These are phyloP conservation scores for Myiotriccus ornatus DNA, from an alignment of 2,797 vertebrate species.

Conservation along the genomic window DNA sequence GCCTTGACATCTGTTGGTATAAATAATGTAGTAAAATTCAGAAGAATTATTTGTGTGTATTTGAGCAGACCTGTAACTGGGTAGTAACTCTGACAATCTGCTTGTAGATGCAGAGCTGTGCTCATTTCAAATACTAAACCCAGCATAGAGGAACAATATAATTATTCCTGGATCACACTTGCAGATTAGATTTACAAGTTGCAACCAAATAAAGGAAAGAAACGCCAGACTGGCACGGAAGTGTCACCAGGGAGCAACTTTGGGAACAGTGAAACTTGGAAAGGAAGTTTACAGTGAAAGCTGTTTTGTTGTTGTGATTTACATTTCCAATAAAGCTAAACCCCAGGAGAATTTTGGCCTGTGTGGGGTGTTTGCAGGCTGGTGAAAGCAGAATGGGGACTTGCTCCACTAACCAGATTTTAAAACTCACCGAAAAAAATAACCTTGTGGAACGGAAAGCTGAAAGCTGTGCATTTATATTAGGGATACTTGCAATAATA, in stretches of 20 bases:
- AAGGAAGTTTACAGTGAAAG: neutral
- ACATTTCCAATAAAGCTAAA: neutral
- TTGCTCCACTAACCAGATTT: neutral
- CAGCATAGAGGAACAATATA: neutral
- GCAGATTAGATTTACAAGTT: neutral
- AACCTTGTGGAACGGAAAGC: neutral
- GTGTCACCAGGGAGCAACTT: neutral
- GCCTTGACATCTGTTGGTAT: slow-evolving; percentile 2
- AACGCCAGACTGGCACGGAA: neutral
- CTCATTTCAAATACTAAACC: neutral
- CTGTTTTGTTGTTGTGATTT: slow-evolving; percentile 6
- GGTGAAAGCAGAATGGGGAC: neutral
- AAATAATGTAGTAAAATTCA: neutral
- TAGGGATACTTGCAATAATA: neutral
- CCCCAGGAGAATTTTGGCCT: neutral
- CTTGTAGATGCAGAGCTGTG: neutral
- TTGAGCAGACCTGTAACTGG: neutral
- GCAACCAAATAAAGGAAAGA: neutral
- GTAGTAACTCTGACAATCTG: neutral
- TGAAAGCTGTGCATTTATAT: neutral
- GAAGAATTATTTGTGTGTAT: neutral
- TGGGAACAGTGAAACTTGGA: neutral
- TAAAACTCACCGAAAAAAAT: neutral
- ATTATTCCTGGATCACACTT: neutral
- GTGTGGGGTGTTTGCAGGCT: neutral